Base-by-base conservation (phyloP, 1,140 invertebrate species). In the Nebria ingens region DNA sequence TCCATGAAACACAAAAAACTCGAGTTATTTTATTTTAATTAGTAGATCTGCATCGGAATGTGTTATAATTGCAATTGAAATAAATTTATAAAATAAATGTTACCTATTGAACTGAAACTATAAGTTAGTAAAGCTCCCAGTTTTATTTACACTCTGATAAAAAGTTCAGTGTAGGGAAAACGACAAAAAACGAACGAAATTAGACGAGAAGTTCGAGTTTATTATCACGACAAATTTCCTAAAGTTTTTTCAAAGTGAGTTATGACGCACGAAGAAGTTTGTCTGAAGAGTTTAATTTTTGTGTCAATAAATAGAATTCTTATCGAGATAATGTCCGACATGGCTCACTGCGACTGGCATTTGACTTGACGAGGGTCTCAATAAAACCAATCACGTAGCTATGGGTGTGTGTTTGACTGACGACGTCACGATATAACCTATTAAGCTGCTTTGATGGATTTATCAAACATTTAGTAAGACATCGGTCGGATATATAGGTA, bases 231-330 rank as follows among this genome's bases (percentile, higher is more conserved):
- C 25, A 34, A 34, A 34, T 34, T 9, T 34, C 6, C n/a, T n/a
- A 34, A 34, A 34, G 6, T 34, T 34, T 34, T n/a, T 34, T 34
- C 25, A n/a, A 6, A 6, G 25, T 34, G n/a, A 45, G 40, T 45
- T 45, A 45, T 45, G 40, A 17, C 40, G 15, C n/a, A 17, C 15
- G 15, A 4, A 45, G 3, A 45, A 45, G 17, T 3, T 45, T 45
- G 9, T 17, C 40, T 45, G 17, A 13, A 4, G 13, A 3, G 6
- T 45, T 45, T 45, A 45, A 45, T 45, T 45, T 45, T 45, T 45
- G 40, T 12, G 40, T 45, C 40, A 45, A 45, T 45, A 45, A 45
- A 45, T 4, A n/a, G 17, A 45, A 45, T 12, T 45, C 40, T 45
- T 9, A 12, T 17, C 17, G 9, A 45, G 40, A 45, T 45, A 45